Conservation (phyloP, 2,797 vertebrate species). For the Sphaeramia orbicularis region DNA sequence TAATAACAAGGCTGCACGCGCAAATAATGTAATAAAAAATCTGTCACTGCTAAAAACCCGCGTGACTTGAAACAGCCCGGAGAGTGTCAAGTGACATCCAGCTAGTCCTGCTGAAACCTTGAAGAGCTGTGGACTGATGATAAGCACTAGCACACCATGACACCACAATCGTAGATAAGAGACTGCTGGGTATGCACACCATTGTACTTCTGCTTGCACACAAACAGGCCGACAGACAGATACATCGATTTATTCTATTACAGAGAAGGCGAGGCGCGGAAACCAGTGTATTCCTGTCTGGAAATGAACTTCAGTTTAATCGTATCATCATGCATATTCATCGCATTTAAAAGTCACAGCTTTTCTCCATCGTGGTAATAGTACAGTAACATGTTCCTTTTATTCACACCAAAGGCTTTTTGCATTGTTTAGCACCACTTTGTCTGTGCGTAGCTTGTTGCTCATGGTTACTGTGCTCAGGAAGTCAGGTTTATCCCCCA, state of each 20-base stretch:
- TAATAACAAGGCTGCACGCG: constrained; percentile 15
- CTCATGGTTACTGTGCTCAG: constrained; percentile 61
- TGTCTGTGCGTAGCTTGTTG: constrained; percentile 39
- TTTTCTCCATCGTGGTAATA: not conserved
- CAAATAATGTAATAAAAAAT: constrained; percentile 37
- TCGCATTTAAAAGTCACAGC: constrained; percentile 13
- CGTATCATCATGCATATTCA: constrained; percentile 9
- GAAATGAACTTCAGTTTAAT: not conserved
- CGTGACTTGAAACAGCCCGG: constrained; percentile 26
- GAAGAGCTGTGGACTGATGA: constrained; percentile 58
- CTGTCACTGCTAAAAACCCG: constrained; percentile 36
- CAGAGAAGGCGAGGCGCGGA: not conserved
- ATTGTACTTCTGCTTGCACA: constrained; percentile 44
- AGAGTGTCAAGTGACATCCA: constrained; percentile 49
- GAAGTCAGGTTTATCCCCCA: constrained; percentile 44
- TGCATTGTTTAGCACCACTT: constrained; percentile 33
- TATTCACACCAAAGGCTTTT: constrained; percentile 27
- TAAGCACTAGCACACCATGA: constrained; percentile 58
- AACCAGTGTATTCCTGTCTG: not conserved
- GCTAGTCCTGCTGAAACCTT: constrained; percentile 48
- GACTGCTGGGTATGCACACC: constrained; percentile 33
- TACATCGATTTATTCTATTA: not conserved
- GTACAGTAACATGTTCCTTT: constrained; percentile 2
- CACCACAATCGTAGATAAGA: constrained; percentile 56
- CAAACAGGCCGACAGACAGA: constrained; percentile 22